Base-by-base conservation (phyloP, 2,888 invertebrate genomes). In the Drosophila mayaguana region DNA sequence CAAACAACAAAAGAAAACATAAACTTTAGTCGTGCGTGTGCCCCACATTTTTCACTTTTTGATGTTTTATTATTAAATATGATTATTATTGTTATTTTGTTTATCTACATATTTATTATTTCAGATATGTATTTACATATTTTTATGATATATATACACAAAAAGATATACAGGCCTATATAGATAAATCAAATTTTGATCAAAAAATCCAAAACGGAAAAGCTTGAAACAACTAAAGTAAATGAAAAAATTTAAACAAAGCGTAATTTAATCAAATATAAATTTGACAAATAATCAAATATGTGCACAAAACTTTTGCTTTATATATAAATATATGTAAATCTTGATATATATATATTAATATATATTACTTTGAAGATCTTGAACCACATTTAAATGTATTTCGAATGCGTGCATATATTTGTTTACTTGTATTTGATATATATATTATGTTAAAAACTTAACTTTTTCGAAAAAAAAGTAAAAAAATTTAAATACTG, bases 71-170 rank as follows among this genome's bases (percentile, higher is more conserved):
- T 48, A 5, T 9, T 2, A 32, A 32, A 28, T 25, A 48, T 28
- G 43, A 34, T 56, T 45, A 45, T 45, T 16, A 3, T 7, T 42
- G 9, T 42, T 61, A 22, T 71, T 63, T 57, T 38, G 16, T 38
- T 16, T 16, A 7, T n/a, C 43, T 25, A 22, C 20, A 42, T 53
- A 50, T 45, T 32, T 57, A 50, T n/a, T n/a, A 1, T 66, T 63
- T 63, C 38, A 40, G 61, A 51, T 62, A 62, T 71, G 59, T 65
- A 75, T 67, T 75, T 71, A 75, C 59, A 72, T 78, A 78, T 75
- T 78, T 78, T 71, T 75, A 64, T 73, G 71, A 68, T 64, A 63
- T 64, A 75, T 71, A 72, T 71, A 75, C 62, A 82, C 12, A 36
- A 36, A 69, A 63, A 75, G 61, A 79, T 61, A 76, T 77, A 77